Percentiles rank a stretch among this genome's conserved stretches.
phyloP scores from a whole-genome alignment of 2,888 invertebrate genomes.

The Nasonovia ribisnigri region DNA sequence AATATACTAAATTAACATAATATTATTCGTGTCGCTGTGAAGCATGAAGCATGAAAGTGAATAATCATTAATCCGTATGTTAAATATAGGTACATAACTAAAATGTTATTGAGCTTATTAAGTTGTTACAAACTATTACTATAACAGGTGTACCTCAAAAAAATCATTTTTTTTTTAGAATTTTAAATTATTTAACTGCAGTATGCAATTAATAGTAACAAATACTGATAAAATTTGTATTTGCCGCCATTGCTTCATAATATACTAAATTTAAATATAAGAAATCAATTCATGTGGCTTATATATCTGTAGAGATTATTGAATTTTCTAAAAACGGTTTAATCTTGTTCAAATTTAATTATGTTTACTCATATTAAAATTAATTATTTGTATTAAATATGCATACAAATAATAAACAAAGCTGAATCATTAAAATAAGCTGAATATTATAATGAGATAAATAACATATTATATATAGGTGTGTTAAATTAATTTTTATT shows the following conservation, averaged over 20 bases:
- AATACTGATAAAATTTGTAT: neutral
- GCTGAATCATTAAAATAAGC: too few species aligned
- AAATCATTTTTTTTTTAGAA: neutral
- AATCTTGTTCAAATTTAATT: neutral
- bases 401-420: too few species aligned
- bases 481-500: neutral
- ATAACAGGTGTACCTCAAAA: neutral
- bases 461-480: neutral
- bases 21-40: neutral
- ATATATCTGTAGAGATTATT: neutral
- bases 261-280: neutral
- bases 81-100: neutral
- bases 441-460: too few species aligned
- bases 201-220: neutral
- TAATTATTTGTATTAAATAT: neutral
- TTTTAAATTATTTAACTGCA: neutral
- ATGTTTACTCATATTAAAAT: neutral
- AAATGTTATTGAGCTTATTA: neutral
- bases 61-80: neutral
- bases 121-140: neutral
- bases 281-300: neutral
- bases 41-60: neutral
- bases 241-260: too few species aligned
- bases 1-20: neutral
- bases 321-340: neutral